Evolutionary conservation across 2,797 vertebrate species (phyloP), one percentile per base, ranked within the genome.

Genomic region (Lacerta bilineata): DNA sequence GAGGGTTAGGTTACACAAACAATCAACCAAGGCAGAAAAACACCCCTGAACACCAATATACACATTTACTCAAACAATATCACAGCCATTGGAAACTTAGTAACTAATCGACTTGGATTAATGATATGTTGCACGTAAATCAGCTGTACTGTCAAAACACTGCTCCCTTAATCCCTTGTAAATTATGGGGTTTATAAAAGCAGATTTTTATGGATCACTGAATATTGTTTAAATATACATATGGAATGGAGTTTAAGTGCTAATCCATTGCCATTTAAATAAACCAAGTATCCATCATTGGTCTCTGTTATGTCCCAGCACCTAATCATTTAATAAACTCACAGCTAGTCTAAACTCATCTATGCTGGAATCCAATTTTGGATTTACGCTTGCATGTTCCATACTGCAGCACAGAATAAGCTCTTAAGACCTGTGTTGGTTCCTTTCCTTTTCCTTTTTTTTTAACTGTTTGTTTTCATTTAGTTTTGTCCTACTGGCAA

Each of bases 121-220:
- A 95, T 94, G 93, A 94, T 87, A 89, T 95, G 91, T 93, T 96
- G 92, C 93, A 93, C 78, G 94, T 96, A 96, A 95, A 96, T 94
- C 94, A 96, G 90, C 91, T 93, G 29, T 91, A 79, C 95, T 96
- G 96, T 96, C 97, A 97, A 97, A 97, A 96, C 93, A 97, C 76
- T 94, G 87, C 59, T 95, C 88, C 94, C 96, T 96, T 96, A 96
- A 96, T 95, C 93, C 94, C 86, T 93, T 84, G 94, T 96, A 97
- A 97, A 96, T 95, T 93, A 97, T 96, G 95, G 90, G 84, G 94
- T 96, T 97, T 96, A 95, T 93, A 94, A 96, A 95, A 95, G 46
- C 85, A 95, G 88, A 94, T 92, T 93, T 96, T 95, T 94, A 77
- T 93, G 94, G 92, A 94, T 95, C 96, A 86, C 69, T 91, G 87